Evolutionary conservation across 2,888 invertebrate genomes (phyloP), one percentile per base, ranked within the genome.

Genomic region (Drosophila pseudotalamancana): DNA sequence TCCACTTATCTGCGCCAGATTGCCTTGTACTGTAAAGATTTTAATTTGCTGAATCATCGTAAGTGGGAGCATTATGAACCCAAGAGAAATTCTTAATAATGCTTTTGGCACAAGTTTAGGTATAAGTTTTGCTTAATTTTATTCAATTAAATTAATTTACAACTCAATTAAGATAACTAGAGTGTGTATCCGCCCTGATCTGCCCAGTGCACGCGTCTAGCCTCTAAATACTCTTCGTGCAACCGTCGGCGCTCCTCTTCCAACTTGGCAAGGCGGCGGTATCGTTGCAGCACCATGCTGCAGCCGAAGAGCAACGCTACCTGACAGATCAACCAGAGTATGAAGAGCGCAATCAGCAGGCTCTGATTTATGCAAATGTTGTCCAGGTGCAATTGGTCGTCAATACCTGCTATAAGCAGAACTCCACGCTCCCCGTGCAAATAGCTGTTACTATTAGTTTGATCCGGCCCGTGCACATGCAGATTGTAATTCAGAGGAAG

Each of bases 21-120:
- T 72, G 96, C 98, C 0, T 92, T 93, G 51, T 91, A 96, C 64
- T 95, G 95, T 75, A 95, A 95, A 18, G 98, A 98, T 89, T 97
- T 98, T 78, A 94, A 95, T 51, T 92, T 92, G 1, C 92, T 99
- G 0, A 97, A 98, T 88, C 99, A 99, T 90, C 95, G 95, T 82
- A 95, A 97, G 84, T 99, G 99, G 99, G 97, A 98, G 91, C 95
- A 94, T 87, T 96, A 95, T 69, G 94, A 90, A 63, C 88, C 91
- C 32, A 86, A 87, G 46, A 82, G 80, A 34, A 72, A 55, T 50
- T 62, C 84, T 46, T 83, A 76, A 57, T 40, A 25, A 12, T 18
- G 6, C 16, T 16, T 25, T 59, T 50, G 34, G 42, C 61, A 40
- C 18, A n/a, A 32, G 6, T 39, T 46, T 51, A 55, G 32, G 39